Evolutionary conservation across 2,797 vertebrate species (phyloP).

Genomic region (Stomatorhinus walkeri): DNA sequence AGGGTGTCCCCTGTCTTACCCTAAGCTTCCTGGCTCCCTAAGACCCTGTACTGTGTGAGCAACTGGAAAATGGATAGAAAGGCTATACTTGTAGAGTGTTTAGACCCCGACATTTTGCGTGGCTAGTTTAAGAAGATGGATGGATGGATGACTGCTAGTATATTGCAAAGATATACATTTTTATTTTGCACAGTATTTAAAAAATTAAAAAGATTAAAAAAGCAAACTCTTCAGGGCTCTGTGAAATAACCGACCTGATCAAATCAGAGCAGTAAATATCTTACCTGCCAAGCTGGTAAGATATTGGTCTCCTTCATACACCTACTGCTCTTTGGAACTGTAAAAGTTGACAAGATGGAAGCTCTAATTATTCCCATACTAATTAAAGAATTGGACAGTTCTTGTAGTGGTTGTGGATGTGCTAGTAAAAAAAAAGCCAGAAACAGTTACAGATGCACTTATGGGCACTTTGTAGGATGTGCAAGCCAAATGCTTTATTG

Average conservation of each 20-base stretch:
- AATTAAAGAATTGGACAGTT: neutral
- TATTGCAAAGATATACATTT: neutral
- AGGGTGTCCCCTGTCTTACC: neutral
- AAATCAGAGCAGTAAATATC: neutral
- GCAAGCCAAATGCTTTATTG: neutral
- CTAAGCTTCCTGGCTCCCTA: neutral
- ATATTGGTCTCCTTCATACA: too few relatives aligned
- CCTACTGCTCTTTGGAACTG: neutral
- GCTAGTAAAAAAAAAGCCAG: neutral
- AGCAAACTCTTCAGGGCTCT: neutral
- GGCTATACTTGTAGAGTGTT: neutral
- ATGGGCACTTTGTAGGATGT: neutral
- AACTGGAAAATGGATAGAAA: neutral
- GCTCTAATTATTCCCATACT: constrained; percentile 10
- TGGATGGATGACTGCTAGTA: neutral
- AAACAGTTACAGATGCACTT: neutral
- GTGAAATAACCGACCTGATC: neutral
- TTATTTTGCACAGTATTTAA: neutral
- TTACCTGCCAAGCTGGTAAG: neutral
- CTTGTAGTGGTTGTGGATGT: neutral
- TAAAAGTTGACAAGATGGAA: neutral
- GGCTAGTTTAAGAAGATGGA: neutral
- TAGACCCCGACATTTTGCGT: neutral
- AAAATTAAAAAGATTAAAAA: neutral
- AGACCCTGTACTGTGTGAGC: neutral